Evolutionary conservation across 2,113 vertebrate genomes (phyloP).

Genomic region (Haemorhous mexicanus): DNA sequence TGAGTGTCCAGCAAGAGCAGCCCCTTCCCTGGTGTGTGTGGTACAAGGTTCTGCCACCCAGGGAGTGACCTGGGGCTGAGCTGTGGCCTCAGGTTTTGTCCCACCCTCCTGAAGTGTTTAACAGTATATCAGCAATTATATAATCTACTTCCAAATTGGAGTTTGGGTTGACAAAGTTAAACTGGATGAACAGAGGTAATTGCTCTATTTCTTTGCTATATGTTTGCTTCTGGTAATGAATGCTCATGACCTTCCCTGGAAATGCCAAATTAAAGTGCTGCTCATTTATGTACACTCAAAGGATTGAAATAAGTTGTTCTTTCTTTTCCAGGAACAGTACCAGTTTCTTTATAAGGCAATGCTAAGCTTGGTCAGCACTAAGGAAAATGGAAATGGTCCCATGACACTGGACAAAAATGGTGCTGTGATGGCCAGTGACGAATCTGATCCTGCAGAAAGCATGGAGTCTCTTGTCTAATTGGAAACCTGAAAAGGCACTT

Average conservation of each 20-base stretch:
- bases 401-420: conserved; percentile 86
- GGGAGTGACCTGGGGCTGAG: background rate
- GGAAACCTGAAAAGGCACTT: conserved; percentile 79
- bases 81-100: background rate
- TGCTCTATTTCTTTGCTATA: background rate
- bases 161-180: background rate
- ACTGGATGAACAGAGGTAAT: background rate
- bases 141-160: background rate
- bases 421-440: conserved; percentile 82
- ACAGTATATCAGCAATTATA: background rate
- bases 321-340: conserved; percentile 86
- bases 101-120: background rate
- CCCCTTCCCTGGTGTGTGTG: background rate
- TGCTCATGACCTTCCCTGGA: background rate
- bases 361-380: conserved; percentile 91
- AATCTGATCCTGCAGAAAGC: conserved; percentile 90
- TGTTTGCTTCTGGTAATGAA: background rate
- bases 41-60: background rate
- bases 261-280: background rate
- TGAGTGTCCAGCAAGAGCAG: background rate
- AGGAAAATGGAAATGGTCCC: conserved; percentile 81
- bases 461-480: conserved; percentile 92
- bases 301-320: conserved; percentile 7
- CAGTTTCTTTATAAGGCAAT: conserved; percentile 94
- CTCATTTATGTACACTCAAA: background rate